Base-by-base conservation (phyloP, 1,140 invertebrate species). In the Drosophila tristis region DNA sequence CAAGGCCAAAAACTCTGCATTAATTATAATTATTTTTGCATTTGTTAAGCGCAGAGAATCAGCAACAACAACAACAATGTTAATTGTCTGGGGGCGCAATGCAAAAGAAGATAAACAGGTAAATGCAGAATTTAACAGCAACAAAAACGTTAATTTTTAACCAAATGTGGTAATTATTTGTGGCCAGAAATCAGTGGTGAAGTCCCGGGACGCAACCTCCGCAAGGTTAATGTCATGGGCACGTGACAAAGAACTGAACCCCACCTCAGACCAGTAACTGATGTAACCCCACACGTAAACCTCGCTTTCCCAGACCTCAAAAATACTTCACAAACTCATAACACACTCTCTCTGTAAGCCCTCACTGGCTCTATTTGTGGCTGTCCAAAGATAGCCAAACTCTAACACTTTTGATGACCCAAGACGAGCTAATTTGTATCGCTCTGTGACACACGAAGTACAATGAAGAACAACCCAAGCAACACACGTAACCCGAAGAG, bases 1-100 rank as follows among this genome's bases (percentile, higher is more conserved):
- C 81, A 86, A 87, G 81, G 81, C 78, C 70, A 87, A 75, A 86
- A 85, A 62, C 82, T 86, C 82, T 86, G 81, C 81, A 86, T 86
- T 86, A 86, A 86, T 86, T 86, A 86, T 86, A 86, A 86, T 86
- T 86, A 86, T 86, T 86, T 86, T 86, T 86, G 81, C 81, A 86
- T 86, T 86, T 86, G 82, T 87, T 86, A 75, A 87, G 58, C 78
- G 80, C 65, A 67, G 59, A 80, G 57, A 44, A 48, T 35, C 74
- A 67, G 35, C 60, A 20, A 20, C 20, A 20, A 20, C 43, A 62
- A 62, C 45, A 66, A 20, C 55, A 48, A 73, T 74, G 82, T 71
- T 86, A 84, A 81, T 78, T 67, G 78, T 67, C 78, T 86, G 20
- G 81, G 63, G 43, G 31, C 31, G 31, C 70, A 59, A 74, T 86